Conservation (phyloP, 2,797 vertebrate species). For the Acanthurus leucopareius region DNA sequence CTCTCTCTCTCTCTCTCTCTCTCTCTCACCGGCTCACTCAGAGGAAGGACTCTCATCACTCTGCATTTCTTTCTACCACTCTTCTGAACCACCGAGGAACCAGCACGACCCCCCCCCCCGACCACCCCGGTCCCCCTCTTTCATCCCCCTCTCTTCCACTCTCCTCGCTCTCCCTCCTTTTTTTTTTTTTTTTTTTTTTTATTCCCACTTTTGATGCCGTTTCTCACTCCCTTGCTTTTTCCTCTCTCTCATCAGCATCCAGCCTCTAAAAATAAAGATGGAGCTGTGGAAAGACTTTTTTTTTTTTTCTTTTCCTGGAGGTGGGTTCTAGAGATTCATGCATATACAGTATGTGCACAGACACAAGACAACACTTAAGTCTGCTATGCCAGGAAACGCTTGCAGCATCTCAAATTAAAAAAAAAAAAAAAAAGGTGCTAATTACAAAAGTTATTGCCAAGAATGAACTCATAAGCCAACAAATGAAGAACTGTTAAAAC, state of each 20-base stretch:
- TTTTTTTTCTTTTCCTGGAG: constrained; percentile 61
- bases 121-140: constrained; percentile 45
- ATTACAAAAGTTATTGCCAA: constrained; percentile 64
- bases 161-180: constrained; percentile 7
- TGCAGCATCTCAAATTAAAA: constrained; percentile 37
- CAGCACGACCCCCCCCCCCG: constrained; percentile 31
- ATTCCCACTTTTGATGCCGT: constrained; percentile 51
- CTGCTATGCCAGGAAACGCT: constrained; percentile 48
- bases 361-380: constrained; percentile 63
- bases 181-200: constrained; percentile 22
- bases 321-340: constrained; percentile 65
- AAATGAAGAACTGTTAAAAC: constrained; percentile 22
- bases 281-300: constrained; percentile 63
- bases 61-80: constrained; percentile 61
- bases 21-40: constrained; percentile 58
- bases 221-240: constrained; percentile 66
- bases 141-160: constrained; percentile 39
- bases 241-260: constrained; percentile 75
- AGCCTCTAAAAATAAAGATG: constrained; percentile 82
- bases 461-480: constrained; percentile 30
- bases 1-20: constrained; percentile 47
- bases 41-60: constrained; percentile 76
- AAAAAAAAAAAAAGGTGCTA: constrained; percentile 64
- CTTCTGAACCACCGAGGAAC: constrained; percentile 51
- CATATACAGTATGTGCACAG: constrained; percentile 62